A percentile compares a stretch with the other conserved stretches of the same genome.
Conservation (phyloP, 2,113 vertebrate genomes). For the Empidonax alnorum region DNA sequence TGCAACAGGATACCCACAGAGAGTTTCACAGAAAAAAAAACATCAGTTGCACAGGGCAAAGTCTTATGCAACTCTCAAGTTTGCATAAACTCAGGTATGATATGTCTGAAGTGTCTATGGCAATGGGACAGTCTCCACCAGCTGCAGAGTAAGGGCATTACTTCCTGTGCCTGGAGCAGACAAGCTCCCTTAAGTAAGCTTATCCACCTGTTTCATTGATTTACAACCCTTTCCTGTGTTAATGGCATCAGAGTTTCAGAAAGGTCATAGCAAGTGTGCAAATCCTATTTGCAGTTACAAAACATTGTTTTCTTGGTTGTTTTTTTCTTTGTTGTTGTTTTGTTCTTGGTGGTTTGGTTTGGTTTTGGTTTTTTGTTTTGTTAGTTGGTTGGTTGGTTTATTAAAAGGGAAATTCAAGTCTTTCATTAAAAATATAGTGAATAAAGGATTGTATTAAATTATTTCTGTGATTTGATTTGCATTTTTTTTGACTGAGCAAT, state of each 20-base stretch:
- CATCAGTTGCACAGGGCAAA: not conserved
- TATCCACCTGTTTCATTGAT: not conserved
- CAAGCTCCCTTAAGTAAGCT: not conserved
- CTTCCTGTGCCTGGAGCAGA: not conserved
- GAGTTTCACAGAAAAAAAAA: not conserved
- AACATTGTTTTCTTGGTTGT: not conserved
- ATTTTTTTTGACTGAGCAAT: not conserved
- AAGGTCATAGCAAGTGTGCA: not conserved
- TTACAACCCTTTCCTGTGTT: not conserved
- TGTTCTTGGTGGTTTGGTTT: too few relatives aligned
- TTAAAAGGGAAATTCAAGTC: not conserved
- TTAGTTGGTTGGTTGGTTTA: too few relatives aligned
- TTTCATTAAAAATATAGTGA: not conserved
- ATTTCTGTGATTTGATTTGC: not conserved
- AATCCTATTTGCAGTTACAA: not conserved
- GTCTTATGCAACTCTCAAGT: not conserved
- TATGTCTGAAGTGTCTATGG: not conserved
- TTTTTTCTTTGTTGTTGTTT: not conserved
- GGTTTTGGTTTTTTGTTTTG: too few relatives aligned
- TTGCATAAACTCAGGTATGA: not conserved
- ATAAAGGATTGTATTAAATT: not conserved
- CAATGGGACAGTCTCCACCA: not conserved
- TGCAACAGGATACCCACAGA: not conserved
- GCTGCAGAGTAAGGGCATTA: not conserved
- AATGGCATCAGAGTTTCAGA: not conserved